These are phyloP conservation scores for Chirona hameri DNA, from an alignment of 2,888 invertebrate species.

Conservation along the genomic window DNA sequence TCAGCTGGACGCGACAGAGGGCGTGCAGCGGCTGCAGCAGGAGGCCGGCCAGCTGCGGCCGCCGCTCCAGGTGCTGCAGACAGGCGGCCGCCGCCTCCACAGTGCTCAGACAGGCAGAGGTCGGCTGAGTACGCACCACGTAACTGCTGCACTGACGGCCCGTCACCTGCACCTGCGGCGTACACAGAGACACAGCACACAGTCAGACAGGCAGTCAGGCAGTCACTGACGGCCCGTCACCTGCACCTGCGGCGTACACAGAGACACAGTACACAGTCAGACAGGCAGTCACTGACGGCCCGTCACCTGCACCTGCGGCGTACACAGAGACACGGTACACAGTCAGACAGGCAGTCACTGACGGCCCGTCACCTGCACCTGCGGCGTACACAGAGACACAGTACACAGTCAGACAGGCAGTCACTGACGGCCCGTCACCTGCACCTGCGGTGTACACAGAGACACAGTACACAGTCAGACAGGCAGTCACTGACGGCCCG, in stretches of 20 bases:
- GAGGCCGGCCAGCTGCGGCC: slow-evolving; percentile 60
- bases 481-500: slow-evolving; percentile 70
- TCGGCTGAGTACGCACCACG: slow-evolving; percentile 88
- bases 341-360: slow-evolving; percentile 79
- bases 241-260: slow-evolving; percentile 58
- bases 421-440: slow-evolving; percentile 65
- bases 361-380: slow-evolving; percentile 70
- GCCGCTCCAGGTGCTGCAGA: slow-evolving; percentile 69
- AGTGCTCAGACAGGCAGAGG: slow-evolving; percentile 85
- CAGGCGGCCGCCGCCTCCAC: slow-evolving; percentile 80
- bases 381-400: neutral
- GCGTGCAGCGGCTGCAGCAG: slow-evolving; percentile 74
- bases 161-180: slow-evolving; percentile 65
- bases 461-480: slow-evolving; percentile 78
- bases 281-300: slow-evolving; percentile 54
- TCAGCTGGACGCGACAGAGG: slow-evolving; percentile 78
- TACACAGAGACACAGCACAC: no score
- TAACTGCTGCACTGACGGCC: slow-evolving; percentile 73
- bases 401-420: no score
- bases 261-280: no score
- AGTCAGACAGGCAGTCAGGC: no score
- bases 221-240: slow-evolving; percentile 63
- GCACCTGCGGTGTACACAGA: slow-evolving; percentile 54
- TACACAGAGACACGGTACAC: slow-evolving; percentile 46
- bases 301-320: slow-evolving; percentile 65